phyloP scores from a whole-genome alignment of 2,888 invertebrate genomes.

The Spilarctia lutea region DNA sequence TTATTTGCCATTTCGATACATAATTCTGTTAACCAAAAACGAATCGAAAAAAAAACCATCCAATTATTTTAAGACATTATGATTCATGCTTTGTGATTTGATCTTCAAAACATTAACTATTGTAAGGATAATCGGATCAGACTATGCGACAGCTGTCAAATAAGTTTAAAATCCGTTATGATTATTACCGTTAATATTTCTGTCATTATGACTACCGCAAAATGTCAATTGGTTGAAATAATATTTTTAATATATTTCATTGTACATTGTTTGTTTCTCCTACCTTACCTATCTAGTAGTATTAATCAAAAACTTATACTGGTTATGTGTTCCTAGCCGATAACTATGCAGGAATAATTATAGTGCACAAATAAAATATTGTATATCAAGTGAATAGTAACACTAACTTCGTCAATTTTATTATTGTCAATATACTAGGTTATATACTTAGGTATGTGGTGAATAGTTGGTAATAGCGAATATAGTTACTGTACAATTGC shows the following conservation, averaged over 20 bases:
- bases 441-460: no score
- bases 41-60: not conserved
- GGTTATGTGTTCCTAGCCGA: not conserved
- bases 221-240: not conserved
- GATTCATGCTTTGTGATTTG: not conserved
- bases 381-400: not conserved
- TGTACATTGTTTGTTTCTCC: not conserved
- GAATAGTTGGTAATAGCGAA: not conserved
- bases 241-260: not conserved
- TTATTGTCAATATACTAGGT: no score
- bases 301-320: not conserved
- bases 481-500: not conserved
- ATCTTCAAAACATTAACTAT: not conserved
- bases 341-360: no score
- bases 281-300: not conserved
- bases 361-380: not conserved
- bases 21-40: not conserved
- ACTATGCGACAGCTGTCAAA: not conserved
- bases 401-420: not conserved
- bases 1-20: not conserved
- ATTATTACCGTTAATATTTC: not conserved
- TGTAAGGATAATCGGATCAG: not conserved
- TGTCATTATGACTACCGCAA: not conserved
- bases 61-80: not conserved
- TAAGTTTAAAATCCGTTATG: not conserved